Percentiles rank a stretch among this genome's conserved stretches.
These are phyloP conservation scores for Cataglyphis altisquamis DNA, from an alignment of 2,888 invertebrate species.

Conservation along the genomic window DNA sequence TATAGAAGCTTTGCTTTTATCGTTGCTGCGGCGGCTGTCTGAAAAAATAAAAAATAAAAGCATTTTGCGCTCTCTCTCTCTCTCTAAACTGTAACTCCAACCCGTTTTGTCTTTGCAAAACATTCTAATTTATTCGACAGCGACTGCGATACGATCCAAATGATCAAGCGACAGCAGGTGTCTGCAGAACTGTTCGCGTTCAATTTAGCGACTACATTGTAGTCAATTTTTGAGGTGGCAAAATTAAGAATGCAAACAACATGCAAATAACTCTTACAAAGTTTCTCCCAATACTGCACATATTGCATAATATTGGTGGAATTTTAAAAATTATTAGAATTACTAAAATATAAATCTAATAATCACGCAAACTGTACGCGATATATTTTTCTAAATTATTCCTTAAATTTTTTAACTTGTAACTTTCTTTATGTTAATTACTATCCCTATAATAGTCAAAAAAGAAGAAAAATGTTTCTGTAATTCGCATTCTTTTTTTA, in stretches of 20 bases:
- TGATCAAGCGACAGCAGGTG: constrained; percentile 35
- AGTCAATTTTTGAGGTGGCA: neutral
- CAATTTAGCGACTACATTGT: neutral
- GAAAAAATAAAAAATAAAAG: constrained; percentile 24
- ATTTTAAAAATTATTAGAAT: neutral
- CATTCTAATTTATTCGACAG: constrained; percentile 35
- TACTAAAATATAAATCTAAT: neutral
- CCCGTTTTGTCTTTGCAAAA: constrained; percentile 1
- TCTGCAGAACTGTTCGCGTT: neutral
- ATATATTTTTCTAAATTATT: neutral
- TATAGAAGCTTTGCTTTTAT: neutral
- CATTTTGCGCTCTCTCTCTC: neutral
- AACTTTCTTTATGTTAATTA: neutral
- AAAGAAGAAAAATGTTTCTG: neutral
- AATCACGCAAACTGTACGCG: neutral
- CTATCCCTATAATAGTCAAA: neutral
- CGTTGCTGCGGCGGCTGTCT: constrained; percentile 21
- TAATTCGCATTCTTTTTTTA: neutral
- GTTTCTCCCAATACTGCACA: neutral
- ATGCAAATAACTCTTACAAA: neutral
- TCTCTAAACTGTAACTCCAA: constrained; percentile 9
- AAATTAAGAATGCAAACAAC: neutral
- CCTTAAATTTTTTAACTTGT: neutral
- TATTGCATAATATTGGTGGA: too few relatives aligned
- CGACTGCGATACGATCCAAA: constrained; percentile 4